Evolutionary conservation across 2,113 vertebrate species (phyloP), one percentile per base, ranked within the genome.

Genomic region (Menura novaehollandiae): DNA sequence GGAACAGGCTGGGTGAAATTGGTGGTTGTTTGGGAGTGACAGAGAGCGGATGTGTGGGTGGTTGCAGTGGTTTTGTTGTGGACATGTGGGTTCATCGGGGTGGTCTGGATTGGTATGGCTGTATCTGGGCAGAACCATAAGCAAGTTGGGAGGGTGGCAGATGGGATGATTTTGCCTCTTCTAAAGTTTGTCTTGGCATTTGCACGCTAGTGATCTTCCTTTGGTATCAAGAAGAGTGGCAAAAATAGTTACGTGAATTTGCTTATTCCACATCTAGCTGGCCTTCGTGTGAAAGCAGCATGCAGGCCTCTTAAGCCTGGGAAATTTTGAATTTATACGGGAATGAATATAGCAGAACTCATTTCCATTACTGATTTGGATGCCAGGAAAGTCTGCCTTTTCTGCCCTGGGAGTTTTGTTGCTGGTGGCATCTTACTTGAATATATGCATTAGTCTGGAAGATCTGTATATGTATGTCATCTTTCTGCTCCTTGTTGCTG

Each of bases 1-100:
- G 77, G 28, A 33, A 14, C 82, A 15, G 67, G 17, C 35, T 74
- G 53, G 16, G 46, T 0, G 4, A 26, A 39, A 2, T 3, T 7
- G 67, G 58, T 0, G 2, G 44, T 3, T 21, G 8, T 4, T 9
- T 1, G 1, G 39, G 27, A 9, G 1, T 30, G 37, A 15, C 1
- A 1, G 9, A 10, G 33, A n/a, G 39, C 1, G 0, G 26, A n/a
- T 67, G 83, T 88, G 89, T 87, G 78, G 92, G 87, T 80, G 80
- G 88, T 56, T 63, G 63, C 82, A 6, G 76, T 67, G 96, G 39
- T 59, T 79, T 90, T 89, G 79, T 56, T 64, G 73, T 30, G 64
- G 32, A 26, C 13, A 0, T 2, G 16, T 3, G 53, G 11, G 18
- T 47, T 81, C 6, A 0, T 44, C 52, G 37, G 12, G 41, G 46